phyloP scores from a whole-genome alignment of 1,140 invertebrate genomes.

The Glomeris maerens region DNA sequence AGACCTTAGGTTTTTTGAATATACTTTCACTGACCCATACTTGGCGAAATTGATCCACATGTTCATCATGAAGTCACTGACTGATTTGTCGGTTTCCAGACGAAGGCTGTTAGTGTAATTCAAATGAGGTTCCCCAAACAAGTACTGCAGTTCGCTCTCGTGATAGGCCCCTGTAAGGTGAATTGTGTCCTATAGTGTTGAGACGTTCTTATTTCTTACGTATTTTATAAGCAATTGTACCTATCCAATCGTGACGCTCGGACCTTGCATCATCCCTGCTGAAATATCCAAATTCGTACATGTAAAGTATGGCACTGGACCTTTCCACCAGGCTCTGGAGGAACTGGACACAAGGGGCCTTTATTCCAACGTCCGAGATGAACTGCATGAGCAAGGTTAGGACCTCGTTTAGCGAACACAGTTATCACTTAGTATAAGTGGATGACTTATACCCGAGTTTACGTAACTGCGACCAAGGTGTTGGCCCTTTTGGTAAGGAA shows the following conservation, averaged over 20 bases:
- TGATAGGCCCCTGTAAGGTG: constrained; percentile 27
- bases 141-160: constrained; percentile 30
- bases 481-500: too few species aligned
- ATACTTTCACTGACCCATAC: constrained; percentile 26
- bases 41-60: constrained; percentile 33
- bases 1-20: too few species aligned
- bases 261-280: constrained; percentile 25
- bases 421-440: too few species aligned
- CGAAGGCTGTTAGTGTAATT: constrained; percentile 26
- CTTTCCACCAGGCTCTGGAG: constrained; percentile 20
- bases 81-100: constrained; percentile 27
- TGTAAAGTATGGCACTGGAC: constrained; percentile 20
- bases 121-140: constrained; percentile 29
- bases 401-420: too few species aligned
- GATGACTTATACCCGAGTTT: too few species aligned
- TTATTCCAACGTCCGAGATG: constrained; percentile 28
- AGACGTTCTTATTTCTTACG: background rate
- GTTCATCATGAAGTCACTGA: constrained; percentile 31
- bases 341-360: constrained; percentile 26
- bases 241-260: constrained; percentile 25
- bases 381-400: background rate
- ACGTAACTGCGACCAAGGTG: too few species aligned
- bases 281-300: constrained; percentile 26
- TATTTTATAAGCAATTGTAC: constrained; percentile 12
- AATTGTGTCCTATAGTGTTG: background rate